A percentile compares a stretch with the other conserved stretches of the same genome.
Evolutionary conservation across 2,113 vertebrate species (phyloP).

Genomic region (Heterocephalus glaber): DNA sequence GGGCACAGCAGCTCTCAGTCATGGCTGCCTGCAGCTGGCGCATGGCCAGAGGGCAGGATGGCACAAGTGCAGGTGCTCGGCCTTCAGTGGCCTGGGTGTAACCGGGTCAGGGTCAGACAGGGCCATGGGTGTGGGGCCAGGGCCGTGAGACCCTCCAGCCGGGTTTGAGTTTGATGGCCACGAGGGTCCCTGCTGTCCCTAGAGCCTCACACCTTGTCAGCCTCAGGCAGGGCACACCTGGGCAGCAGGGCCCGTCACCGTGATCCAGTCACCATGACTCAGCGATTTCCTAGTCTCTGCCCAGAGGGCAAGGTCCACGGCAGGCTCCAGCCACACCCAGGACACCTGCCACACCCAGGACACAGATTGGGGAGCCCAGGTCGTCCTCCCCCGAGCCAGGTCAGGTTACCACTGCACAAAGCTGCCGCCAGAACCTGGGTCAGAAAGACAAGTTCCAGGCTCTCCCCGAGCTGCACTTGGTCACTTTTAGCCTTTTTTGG

Average conservation of each 20-base stretch:
- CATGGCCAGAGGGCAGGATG: not conserved
- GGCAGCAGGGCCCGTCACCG: rapidly evolving
- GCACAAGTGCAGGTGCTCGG: rapidly evolving
- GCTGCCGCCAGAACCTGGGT: not conserved
- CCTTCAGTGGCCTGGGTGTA: not conserved
- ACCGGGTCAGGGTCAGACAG: not conserved
- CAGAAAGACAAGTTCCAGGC: not conserved
- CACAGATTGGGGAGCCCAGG: rapidly evolving
- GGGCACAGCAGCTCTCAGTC: rapidly evolving
- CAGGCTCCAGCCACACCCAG: not conserved
- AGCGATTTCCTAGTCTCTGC: not conserved
- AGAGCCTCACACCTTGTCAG: not conserved
- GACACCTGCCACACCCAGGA: too few species aligned
- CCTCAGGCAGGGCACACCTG: not conserved
- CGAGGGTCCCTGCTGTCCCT: too few species aligned
- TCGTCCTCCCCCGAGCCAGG: rapidly evolving
- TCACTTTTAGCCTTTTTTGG: not conserved
- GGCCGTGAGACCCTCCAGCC: rapidly evolving
- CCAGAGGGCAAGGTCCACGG: not conserved
- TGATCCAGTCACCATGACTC: slow-evolving; percentile 24
- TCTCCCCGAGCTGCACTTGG: rapidly evolving
- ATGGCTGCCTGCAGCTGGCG: not conserved
- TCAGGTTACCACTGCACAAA: not conserved
- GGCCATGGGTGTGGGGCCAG: not conserved
- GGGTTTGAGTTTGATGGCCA: too few species aligned